Percentiles rank a stretch among this genome's conserved stretches.
Evolutionary conservation across 53 echinoderm and acorn worm genomes (phyloP).

Genomic region (Luidia sarsii): DNA sequence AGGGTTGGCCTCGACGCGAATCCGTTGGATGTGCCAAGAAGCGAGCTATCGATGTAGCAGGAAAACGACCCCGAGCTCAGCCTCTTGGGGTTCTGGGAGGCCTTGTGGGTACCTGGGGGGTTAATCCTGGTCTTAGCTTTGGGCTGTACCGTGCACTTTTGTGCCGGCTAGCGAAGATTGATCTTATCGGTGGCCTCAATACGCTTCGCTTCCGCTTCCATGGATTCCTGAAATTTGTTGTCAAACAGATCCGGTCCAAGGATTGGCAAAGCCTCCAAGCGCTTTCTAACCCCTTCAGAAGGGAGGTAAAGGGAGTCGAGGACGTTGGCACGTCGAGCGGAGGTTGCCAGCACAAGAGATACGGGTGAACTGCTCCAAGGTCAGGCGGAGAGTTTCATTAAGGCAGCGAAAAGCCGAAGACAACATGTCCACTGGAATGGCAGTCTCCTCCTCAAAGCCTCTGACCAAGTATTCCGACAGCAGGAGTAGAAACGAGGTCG

Average conservation of each 20-base stretch:
- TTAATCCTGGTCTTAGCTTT: no score
- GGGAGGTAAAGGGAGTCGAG: neutral
- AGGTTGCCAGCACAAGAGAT: neutral
- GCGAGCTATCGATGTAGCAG: neutral
- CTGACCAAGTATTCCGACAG: neutral
- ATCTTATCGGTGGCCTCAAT: conserved; percentile 20
- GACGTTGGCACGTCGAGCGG: neutral
- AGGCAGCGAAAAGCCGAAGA: neutral
- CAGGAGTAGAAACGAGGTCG: conserved; percentile 2
- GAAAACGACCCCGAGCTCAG: neutral
- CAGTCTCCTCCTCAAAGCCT: neutral
- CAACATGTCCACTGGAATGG: neutral
- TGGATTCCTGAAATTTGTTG: conserved; percentile 10
- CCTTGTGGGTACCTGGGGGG: no score
- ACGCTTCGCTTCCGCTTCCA: conserved; percentile 28
- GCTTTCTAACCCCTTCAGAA: neutral
- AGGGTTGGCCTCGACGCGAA: neutral
- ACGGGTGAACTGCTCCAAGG: neutral
- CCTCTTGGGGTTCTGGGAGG: no score
- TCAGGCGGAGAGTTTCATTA: neutral
- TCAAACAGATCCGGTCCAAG: conserved; percentile 1
- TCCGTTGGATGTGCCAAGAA: no score
- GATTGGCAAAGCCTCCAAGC: neutral
- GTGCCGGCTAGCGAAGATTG: neutral
- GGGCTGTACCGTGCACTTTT: neutral